These are phyloP conservation scores for Mythimna ferrago DNA, from an alignment of 2,888 invertebrate genomes.

Conservation along the genomic window DNA sequence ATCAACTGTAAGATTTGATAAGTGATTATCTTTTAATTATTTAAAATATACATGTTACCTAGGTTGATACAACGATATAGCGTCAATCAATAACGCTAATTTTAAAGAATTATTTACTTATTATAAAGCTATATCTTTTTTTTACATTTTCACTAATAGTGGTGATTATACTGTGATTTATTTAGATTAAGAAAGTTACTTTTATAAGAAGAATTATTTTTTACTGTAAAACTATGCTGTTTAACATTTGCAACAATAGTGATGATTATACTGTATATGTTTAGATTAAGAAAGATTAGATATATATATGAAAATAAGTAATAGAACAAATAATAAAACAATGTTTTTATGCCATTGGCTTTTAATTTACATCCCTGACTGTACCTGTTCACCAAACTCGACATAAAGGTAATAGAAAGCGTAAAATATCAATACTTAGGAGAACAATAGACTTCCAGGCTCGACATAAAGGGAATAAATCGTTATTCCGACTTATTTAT, in stretches of 20 bases:
- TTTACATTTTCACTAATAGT: conserved; percentile 6
- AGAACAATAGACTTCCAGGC: conserved; percentile 20
- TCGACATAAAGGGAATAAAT: conserved; percentile 9
- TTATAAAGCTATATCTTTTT: conserved; percentile 4
- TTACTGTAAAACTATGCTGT: conserved; percentile 12
- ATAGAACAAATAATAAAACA: conserved; percentile 22
- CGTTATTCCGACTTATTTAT: no score
- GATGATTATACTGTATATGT: conserved; percentile 20
- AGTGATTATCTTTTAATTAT: conserved; percentile 33
- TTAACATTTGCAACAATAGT: conserved; percentile 29
- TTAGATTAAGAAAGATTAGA: conserved; percentile 7
- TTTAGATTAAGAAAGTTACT: conserved; percentile 7
- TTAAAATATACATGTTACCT: conserved; percentile 26
- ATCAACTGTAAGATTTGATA: conserved; percentile 37
- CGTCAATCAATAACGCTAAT: conserved; percentile 22
- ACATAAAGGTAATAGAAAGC: conserved; percentile 17
- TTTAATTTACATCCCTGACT: conserved; percentile 22
- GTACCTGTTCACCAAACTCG: conserved; percentile 28
- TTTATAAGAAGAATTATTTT: no score
- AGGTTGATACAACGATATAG: conserved; percentile 21
- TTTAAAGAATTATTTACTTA: conserved; percentile 22
- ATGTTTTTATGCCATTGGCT: conserved; percentile 15
- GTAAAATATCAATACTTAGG: conserved; percentile 16
- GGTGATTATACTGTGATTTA: conserved; percentile 23
- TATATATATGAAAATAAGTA: conserved; percentile 16